Evolutionary conservation across 2,113 vertebrate genomes (phyloP).

Genomic region (Triplophysa tibetana): DNA sequence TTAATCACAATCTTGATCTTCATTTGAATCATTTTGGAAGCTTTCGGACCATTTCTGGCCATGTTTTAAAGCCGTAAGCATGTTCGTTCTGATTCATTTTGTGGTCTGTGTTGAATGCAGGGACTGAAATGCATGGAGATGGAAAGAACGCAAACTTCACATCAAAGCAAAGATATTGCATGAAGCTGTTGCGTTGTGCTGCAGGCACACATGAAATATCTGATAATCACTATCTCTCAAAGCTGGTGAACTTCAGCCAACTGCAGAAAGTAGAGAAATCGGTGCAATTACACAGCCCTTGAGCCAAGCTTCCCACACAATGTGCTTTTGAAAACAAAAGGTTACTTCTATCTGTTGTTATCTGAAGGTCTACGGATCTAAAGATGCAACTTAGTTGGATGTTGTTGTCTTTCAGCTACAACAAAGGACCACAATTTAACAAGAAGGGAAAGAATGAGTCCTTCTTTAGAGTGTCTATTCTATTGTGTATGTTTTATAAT

Average conservation of each 20-base stretch:
- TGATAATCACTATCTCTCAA: slow-evolving; percentile 40
- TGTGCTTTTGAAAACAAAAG: slow-evolving; percentile 15
- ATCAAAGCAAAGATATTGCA: slow-evolving; percentile 41
- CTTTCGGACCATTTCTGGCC: neutral
- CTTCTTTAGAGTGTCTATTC: neutral
- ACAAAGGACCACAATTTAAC: slow-evolving; percentile 8
- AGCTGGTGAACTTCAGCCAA: slow-evolving; percentile 33
- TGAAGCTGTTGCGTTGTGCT: slow-evolving; percentile 6
- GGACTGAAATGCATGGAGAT: neutral
- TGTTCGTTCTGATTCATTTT: neutral
- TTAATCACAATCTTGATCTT: slow-evolving; percentile 9
- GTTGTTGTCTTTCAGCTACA: neutral
- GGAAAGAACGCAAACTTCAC: slow-evolving; percentile 35
- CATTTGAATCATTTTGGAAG: slow-evolving; percentile 8
- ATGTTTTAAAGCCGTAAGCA: neutral
- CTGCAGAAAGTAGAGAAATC: slow-evolving; percentile 18
- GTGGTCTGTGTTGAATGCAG: neutral
- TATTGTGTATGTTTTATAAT: neutral
- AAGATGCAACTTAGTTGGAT: slow-evolving; percentile 1
- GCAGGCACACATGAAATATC: slow-evolving; percentile 22
- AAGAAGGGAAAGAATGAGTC: neutral
- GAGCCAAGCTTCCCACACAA: slow-evolving; percentile 15
- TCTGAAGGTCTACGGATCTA: slow-evolving; percentile 13
- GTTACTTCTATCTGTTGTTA: slow-evolving; percentile 21
- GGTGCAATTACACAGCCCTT: neutral